A percentile compares a stretch with the other conserved stretches of the same genome.
These are phyloP conservation scores for Anneissia japonica DNA, from an alignment of 35 echinoderm and acorn worm species.

Conservation along the genomic window DNA sequence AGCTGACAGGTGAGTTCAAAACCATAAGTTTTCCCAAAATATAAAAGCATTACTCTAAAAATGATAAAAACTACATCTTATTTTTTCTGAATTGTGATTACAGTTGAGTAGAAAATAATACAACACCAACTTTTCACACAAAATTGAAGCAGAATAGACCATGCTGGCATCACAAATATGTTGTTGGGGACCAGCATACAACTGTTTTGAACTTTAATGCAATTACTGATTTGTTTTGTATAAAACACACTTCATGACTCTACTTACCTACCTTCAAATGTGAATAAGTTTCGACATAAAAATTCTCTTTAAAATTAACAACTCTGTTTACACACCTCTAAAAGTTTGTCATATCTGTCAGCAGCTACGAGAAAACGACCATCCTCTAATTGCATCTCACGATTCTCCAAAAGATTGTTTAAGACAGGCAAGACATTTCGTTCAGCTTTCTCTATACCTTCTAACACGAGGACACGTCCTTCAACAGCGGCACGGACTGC, in stretches of 20 bases:
- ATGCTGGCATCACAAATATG: no score
- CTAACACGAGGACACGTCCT: constrained; percentile 74
- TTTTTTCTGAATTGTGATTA: no score
- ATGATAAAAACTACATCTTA: no score
- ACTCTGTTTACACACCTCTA: constrained; percentile 40
- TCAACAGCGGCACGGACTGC: constrained; percentile 84
- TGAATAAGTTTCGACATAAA: neutral
- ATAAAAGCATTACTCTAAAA: no score
- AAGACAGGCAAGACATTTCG: constrained; percentile 90
- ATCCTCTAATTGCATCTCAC: constrained; percentile 97
- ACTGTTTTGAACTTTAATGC: neutral
- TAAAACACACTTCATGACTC: neutral
- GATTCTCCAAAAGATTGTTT: constrained; percentile 91
- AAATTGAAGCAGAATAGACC: no score
- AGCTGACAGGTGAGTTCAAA: no score
- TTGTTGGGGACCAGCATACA: no score
- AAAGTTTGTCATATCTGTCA: constrained; percentile 89
- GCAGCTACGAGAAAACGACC: constrained; percentile 79
- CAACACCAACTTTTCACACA: no score
- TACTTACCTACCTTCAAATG: neutral
- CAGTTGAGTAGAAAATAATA: no score
- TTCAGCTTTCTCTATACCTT: constrained; percentile 94
- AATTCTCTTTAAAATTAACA: neutral
- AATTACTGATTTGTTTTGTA: no score
- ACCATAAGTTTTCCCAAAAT: no score